These are phyloP conservation scores for Nibea coibor DNA, from an alignment of 2,113 vertebrate genomes.

Conservation along the genomic window DNA sequence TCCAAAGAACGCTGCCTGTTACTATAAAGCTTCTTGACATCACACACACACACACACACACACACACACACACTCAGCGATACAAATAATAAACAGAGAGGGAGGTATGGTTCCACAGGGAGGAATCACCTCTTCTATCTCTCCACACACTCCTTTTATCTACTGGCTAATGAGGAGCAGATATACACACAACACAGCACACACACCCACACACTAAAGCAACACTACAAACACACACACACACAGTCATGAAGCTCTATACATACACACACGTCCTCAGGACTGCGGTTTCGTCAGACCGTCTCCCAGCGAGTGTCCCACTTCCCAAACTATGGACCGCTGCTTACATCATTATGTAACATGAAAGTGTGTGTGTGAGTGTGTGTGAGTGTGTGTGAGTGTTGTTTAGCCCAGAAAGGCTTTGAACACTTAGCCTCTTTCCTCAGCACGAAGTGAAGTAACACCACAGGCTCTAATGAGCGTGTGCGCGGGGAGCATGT, in stretches of 20 bases:
- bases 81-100: conserved; percentile 71
- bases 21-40: conserved; percentile 73
- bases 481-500: conserved; percentile 31
- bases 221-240: background rate
- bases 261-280: conserved; percentile 54
- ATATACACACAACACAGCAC: conserved; percentile 49
- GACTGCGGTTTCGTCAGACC: conserved; percentile 72
- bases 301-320: conserved; percentile 76
- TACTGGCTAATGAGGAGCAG: conserved; percentile 76
- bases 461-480: conserved; percentile 70
- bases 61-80: conserved; percentile 41
- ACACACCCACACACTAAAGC: conserved; percentile 16
- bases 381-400: conserved; percentile 35
- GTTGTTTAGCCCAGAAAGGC: conserved; percentile 54
- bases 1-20: conserved; percentile 66
- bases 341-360: conserved; percentile 77
- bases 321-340: conserved; percentile 73
- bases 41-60: conserved; percentile 43
- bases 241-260: conserved; percentile 9
- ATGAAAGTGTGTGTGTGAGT: conserved; percentile 17
- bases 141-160: conserved; percentile 78
- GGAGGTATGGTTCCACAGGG: conserved; percentile 70
- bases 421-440: conserved; percentile 69
- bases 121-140: conserved; percentile 78
- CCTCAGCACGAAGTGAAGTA: conserved; percentile 60